phyloP scores from a whole-genome alignment of 2,113 vertebrate species.

The Oxyruncus cristatus region DNA sequence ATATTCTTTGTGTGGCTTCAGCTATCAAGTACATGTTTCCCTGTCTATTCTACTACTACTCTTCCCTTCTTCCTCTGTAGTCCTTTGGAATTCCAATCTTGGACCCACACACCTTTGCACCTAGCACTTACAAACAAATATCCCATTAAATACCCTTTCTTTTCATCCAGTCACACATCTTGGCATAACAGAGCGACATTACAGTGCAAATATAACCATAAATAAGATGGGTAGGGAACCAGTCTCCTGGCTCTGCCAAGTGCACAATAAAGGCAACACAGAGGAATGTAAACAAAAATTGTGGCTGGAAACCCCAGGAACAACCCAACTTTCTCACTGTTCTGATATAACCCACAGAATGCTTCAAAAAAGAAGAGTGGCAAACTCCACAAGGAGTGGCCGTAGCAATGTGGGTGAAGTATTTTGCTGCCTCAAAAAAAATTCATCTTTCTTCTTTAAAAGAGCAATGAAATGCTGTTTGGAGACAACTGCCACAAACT shows the following conservation, averaged over 20 bases:
- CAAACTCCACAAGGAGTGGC: neutral
- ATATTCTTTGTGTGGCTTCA: neutral
- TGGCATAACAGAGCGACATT: neutral
- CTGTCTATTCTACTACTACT: neutral
- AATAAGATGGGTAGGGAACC: rapidly evolving
- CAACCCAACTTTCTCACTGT: neutral
- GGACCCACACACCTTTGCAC: neutral
- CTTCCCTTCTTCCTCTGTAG: neutral
- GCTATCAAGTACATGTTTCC: neutral
- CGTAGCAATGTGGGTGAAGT: neutral
- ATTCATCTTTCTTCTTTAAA: too few relatives aligned
- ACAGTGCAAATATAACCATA: neutral
- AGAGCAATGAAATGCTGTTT: neutral
- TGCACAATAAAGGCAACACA: neutral
- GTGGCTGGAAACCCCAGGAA: neutral
- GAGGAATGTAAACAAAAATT: neutral
- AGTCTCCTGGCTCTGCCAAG: neutral
- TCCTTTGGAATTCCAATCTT: neutral
- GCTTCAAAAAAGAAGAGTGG: neutral
- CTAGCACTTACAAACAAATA: neutral
- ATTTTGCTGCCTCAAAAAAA: neutral
- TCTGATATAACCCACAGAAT: neutral
- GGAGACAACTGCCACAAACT: neutral
- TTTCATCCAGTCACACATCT: neutral
- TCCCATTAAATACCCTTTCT: neutral